These are phyloP conservation scores for Ferdinandea cuprea DNA, from an alignment of 2,888 invertebrate species.

Conservation along the genomic window DNA sequence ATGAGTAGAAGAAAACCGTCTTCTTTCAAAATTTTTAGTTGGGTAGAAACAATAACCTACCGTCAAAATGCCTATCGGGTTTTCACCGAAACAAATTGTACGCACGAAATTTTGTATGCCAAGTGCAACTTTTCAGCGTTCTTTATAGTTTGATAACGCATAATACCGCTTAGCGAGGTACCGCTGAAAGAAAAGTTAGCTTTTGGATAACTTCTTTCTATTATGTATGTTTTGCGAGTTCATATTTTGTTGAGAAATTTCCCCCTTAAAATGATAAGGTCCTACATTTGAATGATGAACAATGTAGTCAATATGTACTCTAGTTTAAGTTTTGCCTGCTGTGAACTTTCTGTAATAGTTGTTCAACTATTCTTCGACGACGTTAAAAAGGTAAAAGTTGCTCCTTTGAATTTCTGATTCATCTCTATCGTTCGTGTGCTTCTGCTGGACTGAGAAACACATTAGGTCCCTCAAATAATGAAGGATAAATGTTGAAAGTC, in stretches of 20 bases:
- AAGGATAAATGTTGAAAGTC: constrained; percentile 50
- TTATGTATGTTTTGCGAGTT: constrained; percentile 4
- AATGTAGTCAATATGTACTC: constrained; percentile 4
- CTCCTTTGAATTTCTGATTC: constrained; percentile 39
- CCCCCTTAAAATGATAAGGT: neutral
- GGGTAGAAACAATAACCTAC: neutral
- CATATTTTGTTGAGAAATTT: constrained; percentile 24
- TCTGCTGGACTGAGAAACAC: constrained; percentile 11
- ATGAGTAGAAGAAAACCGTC: neutral
- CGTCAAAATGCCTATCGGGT: constrained; percentile 4
- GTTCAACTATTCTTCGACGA: constrained; percentile 38
- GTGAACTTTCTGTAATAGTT: constrained; percentile 26
- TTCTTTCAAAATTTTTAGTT: neutral
- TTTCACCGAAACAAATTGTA: no score
- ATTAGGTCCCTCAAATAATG: constrained; percentile 21
- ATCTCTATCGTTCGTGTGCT: neutral
- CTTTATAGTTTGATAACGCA: neutral
- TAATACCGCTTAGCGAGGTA: neutral
- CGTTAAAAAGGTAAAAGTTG: constrained; percentile 42
- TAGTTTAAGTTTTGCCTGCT: constrained; percentile 10
- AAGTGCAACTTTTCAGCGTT: neutral
- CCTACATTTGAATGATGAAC: constrained; percentile 6
- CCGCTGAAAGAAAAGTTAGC: constrained; percentile 11
- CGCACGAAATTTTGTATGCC: neutral
- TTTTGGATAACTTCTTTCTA: neutral